Base-by-base conservation (phyloP, 2,888 invertebrate genomes). In the Corbicula japonica region DNA sequence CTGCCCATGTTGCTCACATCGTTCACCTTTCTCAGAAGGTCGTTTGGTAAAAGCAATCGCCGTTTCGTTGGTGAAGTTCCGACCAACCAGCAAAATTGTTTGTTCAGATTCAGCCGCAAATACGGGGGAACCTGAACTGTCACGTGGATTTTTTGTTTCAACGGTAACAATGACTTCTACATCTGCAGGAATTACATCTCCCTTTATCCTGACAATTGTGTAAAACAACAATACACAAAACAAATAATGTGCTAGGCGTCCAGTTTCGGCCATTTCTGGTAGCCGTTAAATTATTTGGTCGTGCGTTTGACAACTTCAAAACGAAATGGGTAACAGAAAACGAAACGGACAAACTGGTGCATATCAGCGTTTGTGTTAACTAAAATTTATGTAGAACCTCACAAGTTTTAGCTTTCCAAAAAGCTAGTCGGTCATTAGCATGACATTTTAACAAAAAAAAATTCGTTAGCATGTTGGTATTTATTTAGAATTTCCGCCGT, bases 1-100 rank as follows among this genome's bases (percentile, higher is more conserved):
- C 18, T 73, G 69, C n/a, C 76, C 81, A 69, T 75, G 75, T 18
- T 79, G 35, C 38, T 80, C 79, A 68, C 86, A 86, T 26, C 75
- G 68, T 6, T 44, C 60, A 12, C 76, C 80, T 58, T 63, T 80
- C 30, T 52, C 63, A n/a, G 68, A 68, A 23, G 62, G 68, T 8
- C 68, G 71, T 12, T 75, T 79, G 1, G 91, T 91, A 68, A 91
- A 89, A 28, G 86, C 83, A n/a, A 90, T 82, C 58, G 83, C 82
- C 1, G 85, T 84, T 23, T 70, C 72, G 26, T 74, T 58, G 23
- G 77, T 66, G 56, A 91, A 82, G 68, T 86, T 85, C 12, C 76
- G 63, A 30, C 91, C 90, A 30, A 89, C 78, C 28, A 91, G 60
- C 12, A 83, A 56, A n/a, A 91, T 50, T 58, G 73, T 74, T 18